phyloP scores from a whole-genome alignment of 2,797 vertebrate species.

The Neomorphus geoffroyi region DNA sequence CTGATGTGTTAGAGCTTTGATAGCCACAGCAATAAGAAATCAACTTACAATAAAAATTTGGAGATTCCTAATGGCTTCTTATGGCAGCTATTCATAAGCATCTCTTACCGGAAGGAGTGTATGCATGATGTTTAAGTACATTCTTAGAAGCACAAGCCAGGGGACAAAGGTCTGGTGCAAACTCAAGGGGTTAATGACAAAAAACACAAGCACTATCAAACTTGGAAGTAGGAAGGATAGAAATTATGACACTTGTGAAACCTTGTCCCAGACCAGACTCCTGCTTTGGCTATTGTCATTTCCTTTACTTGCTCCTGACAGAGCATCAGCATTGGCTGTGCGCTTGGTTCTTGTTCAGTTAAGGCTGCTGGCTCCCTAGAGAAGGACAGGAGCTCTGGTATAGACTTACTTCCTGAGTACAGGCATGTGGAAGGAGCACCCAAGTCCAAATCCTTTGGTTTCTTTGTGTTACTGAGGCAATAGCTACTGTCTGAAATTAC shows the following conservation, averaged over 20 bases:
- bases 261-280: neutral
- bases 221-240: neutral
- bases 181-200: neutral
- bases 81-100: neutral
- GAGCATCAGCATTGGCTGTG: neutral
- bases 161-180: neutral
- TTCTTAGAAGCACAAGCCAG: neutral
- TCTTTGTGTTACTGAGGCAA: neutral
- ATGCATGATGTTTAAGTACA: neutral
- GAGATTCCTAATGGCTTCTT: neutral
- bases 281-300: neutral
- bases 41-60: slow-evolving; percentile 27
- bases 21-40: slow-evolving; percentile 7
- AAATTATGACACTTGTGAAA: neutral
- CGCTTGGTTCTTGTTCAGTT: neutral
- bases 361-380: neutral
- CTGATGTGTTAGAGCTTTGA: slow-evolving; percentile 19
- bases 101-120: neutral
- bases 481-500: neutral
- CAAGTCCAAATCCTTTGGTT: neutral
- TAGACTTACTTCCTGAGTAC: neutral
- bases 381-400: neutral
- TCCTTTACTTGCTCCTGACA: neutral
- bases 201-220: neutral
- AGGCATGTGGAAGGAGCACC: neutral